Evolutionary conservation across 2,888 invertebrate genomes (phyloP), one percentile per base, ranked within the genome.

Genomic region (Syrista parreyssii): DNA sequence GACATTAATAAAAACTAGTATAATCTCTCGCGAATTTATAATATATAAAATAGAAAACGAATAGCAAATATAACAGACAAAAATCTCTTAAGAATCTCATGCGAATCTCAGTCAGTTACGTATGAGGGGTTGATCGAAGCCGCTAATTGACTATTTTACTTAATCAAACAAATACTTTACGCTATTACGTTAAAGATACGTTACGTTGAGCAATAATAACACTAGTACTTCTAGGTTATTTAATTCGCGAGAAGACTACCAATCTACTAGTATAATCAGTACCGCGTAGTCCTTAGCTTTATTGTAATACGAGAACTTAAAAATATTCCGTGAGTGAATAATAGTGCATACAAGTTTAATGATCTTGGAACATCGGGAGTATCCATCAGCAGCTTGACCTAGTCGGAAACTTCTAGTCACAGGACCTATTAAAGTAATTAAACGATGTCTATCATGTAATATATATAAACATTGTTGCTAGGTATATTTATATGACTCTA

Each of bases 381-480:
- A 55, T 23, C 55, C 55, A 55, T 55, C 23, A 9, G 55, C 55
- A 55, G 55, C 55, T 55, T 23, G 23, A 55, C 55, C 55, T 55
- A 55, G 55, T 55, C 55, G 55, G 55, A 15, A 23, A 55, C 23
- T 15, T 55, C 55, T 55, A 55, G 55, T 55, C 55, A 55, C 23
- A 72, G 34, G 3, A 72, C 72, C 72, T 72, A 31, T 30, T 12
- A 23, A 72, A 31, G 32, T n/a, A 32, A 72, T 72, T 33, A 72
- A 31, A 72, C 30, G 32, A 72, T 55, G 55, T 55, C 55, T 23
- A 3, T 71, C 30, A 71, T 71, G 23, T 33, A 71, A 32, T 32
- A 71, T 30, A 71, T 30, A 71, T 33, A 71, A 71, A 71, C 71
- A 15, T 71, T 71, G 71, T 71, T 71, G 31, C 23, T 31, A 71